These are phyloP conservation scores for Eubasilissa regina DNA, from an alignment of 1,140 invertebrate species.

Conservation along the genomic window DNA sequence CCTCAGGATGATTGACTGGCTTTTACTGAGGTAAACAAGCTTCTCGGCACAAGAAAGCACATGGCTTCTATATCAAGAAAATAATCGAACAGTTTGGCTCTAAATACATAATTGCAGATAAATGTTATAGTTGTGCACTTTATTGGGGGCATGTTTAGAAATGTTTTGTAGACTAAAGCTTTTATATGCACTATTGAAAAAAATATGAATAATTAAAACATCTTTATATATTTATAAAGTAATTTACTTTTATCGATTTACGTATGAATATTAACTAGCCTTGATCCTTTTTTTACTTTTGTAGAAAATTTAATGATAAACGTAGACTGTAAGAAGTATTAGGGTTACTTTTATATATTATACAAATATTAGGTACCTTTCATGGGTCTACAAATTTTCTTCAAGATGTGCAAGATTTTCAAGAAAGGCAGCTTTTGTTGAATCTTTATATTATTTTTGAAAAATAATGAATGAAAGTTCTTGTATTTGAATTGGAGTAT, in stretches of 20 bases:
- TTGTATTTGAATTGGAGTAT: neutral
- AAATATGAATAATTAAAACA: conserved; percentile 12
- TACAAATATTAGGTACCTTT: too few relatives aligned
- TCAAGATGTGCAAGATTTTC: too few relatives aligned
- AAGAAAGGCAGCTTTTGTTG: too few relatives aligned
- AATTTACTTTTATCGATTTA: conserved; percentile 32
- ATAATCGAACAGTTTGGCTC: conserved; percentile 5
- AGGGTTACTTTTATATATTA: conserved; percentile 23
- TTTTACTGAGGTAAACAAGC: too few relatives aligned
- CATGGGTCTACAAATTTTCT: too few relatives aligned
- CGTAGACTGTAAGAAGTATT: conserved; percentile 26
- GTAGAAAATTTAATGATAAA: conserved; percentile 55
- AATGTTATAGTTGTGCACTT: conserved; percentile 11
- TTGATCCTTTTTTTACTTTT: conserved; percentile 61
- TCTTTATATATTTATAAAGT: conserved; percentile 35
- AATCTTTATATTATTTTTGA: too few relatives aligned
- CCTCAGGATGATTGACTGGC: too few relatives aligned
- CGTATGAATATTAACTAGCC: conserved; percentile 45
- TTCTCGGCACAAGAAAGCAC: too few relatives aligned
- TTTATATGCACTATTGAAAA: conserved; percentile 48
- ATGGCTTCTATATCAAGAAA: too few relatives aligned
- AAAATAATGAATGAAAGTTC: too few relatives aligned
- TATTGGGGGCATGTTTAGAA: conserved; percentile 15
- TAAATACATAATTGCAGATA: conserved; percentile 4
- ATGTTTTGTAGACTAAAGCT: conserved; percentile 36